Evolutionary conservation across 92 coral and sea anemone species (phyloP).

Genomic region (Parazoanthus atlanticus): DNA sequence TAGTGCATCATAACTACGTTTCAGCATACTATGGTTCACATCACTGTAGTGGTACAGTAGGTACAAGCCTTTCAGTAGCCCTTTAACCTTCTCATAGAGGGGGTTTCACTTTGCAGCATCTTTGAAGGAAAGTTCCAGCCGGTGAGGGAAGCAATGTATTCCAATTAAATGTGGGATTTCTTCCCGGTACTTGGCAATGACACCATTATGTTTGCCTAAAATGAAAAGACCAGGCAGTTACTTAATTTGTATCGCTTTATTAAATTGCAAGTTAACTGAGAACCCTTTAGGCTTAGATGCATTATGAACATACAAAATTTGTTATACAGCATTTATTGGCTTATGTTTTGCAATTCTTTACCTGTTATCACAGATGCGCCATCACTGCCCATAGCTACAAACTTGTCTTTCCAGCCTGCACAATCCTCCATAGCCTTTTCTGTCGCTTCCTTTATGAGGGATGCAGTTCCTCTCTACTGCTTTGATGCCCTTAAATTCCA

Average conservation of each 20-base stretch:
- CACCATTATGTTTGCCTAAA: conserved; percentile 34
- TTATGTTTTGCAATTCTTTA: no score
- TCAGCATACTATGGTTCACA: conserved; percentile 29
- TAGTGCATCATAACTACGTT: conserved; percentile 12
- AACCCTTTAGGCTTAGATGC: no score
- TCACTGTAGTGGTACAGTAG: conserved; percentile 44
- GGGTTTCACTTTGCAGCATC: neutral
- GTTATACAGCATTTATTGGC: no score
- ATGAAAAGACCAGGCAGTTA: no score
- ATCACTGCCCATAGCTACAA: conserved; percentile 20
- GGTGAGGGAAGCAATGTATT: conserved; percentile 47
- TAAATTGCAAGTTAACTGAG: no score
- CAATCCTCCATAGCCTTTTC: conserved; percentile 6
- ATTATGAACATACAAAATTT: no score
- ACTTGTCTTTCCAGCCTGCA: conserved; percentile 5
- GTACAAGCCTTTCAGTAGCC: conserved; percentile 29
- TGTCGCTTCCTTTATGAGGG: conserved; percentile 7
- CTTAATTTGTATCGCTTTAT: no score
- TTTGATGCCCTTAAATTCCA: neutral
- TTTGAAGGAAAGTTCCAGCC: conserved; percentile 41
- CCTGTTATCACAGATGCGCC: conserved; percentile 28
- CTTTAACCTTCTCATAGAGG: conserved; percentile 17
- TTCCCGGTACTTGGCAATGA: conserved; percentile 6
- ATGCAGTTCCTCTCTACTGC: conserved; percentile 21
- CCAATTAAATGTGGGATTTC: conserved; percentile 35